phyloP scores from a whole-genome alignment of 2,888 invertebrate species.

The Lithodes maja region DNA sequence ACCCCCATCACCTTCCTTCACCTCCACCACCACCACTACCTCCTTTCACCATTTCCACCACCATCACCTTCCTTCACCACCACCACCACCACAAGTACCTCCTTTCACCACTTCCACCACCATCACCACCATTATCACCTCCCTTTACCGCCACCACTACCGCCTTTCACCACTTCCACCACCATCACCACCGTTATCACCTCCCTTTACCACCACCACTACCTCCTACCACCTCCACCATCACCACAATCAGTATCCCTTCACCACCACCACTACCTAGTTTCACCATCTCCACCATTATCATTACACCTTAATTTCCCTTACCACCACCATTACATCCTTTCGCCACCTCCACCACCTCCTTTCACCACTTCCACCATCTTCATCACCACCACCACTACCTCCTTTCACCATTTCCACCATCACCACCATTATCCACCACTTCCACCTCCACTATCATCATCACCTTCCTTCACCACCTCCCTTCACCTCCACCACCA shows the following conservation, averaged over 20 bases:
- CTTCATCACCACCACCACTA: background rate
- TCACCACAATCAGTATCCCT: background rate
- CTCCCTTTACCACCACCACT: conserved; percentile 7
- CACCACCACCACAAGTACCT: no score
- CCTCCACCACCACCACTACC: background rate
- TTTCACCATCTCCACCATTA: background rate
- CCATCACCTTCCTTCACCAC: background rate
- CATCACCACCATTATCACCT: background rate
- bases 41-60: no score
- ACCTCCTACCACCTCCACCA: background rate
- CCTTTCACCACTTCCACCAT: background rate
- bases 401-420: background rate
- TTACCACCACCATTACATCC: background rate
- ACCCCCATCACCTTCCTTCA: background rate
- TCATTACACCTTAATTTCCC: background rate
- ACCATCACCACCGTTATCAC: conserved; percentile 5
- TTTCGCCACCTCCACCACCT: background rate
- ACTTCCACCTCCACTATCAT: background rate
- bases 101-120: background rate
- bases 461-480: background rate
- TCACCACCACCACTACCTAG: background rate
- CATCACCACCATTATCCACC: background rate
- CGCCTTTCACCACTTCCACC: background rate
- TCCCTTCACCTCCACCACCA: background rate
- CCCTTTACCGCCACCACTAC: background rate